Evolutionary conservation across 2,797 vertebrate species (phyloP).

Genomic region (Megaceryle alcyon): DNA sequence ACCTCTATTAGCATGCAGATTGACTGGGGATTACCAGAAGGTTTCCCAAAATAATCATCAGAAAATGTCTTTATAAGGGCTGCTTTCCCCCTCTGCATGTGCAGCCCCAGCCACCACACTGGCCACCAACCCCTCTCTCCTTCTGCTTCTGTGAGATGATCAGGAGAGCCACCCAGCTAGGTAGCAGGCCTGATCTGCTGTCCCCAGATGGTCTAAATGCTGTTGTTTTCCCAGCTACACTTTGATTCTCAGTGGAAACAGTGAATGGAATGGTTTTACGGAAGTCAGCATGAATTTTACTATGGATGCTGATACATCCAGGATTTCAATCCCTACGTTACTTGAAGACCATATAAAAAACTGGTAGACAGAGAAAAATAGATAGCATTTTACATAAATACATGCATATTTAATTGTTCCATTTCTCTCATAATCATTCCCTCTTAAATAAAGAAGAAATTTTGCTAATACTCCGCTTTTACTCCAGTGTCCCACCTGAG

Average conservation of each 20-base stretch:
- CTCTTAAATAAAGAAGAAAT: background rate
- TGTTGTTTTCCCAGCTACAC: background rate
- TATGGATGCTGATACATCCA: background rate
- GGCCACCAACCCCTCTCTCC: background rate
- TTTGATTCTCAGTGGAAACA: background rate
- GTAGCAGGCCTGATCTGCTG: background rate
- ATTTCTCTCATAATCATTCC: background rate
- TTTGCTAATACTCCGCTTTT: background rate
- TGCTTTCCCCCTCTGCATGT: conserved; percentile 8
- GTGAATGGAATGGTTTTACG: background rate
- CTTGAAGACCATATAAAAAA: background rate
- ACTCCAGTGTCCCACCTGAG: background rate
- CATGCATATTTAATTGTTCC: accelerated
- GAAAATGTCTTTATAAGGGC: conserved; percentile 72
- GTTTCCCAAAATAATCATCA: conserved; percentile 72
- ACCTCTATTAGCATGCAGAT: conserved; percentile 77
- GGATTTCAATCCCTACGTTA: background rate
- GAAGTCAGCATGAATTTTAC: background rate
- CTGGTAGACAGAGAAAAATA: accelerated
- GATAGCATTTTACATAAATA: accelerated
- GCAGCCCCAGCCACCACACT: background rate
- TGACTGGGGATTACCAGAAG: conserved; percentile 75
- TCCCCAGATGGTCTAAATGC: conserved; percentile 21
- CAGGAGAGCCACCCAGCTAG: background rate
- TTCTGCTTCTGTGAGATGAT: background rate